Percentiles rank a stretch among this genome's conserved stretches.
These are phyloP conservation scores for Manis crassicaudata DNA, from an alignment of 2,797 vertebrate genomes.

Conservation along the genomic window DNA sequence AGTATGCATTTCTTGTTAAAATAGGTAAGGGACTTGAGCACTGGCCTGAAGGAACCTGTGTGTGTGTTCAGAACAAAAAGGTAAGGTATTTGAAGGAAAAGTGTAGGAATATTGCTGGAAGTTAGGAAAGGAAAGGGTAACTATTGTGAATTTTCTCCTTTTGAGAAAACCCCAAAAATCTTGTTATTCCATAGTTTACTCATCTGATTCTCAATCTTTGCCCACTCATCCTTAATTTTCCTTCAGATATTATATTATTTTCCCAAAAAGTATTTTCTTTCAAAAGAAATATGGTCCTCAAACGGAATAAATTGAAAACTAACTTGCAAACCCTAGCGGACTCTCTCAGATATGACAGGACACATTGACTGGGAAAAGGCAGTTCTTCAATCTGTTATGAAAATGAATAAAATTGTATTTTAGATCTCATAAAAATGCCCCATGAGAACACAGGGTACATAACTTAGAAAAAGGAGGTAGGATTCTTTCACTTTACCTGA, in stretches of 20 bases:
- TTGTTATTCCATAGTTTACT: not conserved
- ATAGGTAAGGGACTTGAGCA: slow-evolving; percentile 83
- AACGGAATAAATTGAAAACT: not conserved
- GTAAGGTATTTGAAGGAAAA: slow-evolving; percentile 73
- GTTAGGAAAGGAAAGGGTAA: slow-evolving; percentile 7
- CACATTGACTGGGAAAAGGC: not conserved
- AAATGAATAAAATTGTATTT: not conserved
- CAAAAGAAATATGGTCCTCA: not conserved
- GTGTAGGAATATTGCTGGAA: not conserved
- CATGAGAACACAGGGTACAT: not conserved
- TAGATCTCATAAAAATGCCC: not conserved
- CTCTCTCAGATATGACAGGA: not conserved
- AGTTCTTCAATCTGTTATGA: not conserved
- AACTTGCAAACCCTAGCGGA: not conserved
- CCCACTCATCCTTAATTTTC: not conserved
- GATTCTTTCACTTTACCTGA: slow-evolving; percentile 17
- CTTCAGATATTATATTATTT: not conserved
- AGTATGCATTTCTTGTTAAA: slow-evolving; percentile 84
- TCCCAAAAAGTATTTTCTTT: slow-evolving; percentile 5
- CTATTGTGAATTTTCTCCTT: slow-evolving; percentile 52
- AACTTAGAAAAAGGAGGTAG: not conserved
- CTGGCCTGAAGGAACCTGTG: slow-evolving; percentile 79
- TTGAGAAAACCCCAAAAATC: not conserved
- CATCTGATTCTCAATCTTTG: not conserved
- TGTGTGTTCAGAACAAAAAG: slow-evolving; percentile 68